Base-by-base conservation (phyloP, 1,140 invertebrate genomes). In the Drosophila busckii region DNA sequence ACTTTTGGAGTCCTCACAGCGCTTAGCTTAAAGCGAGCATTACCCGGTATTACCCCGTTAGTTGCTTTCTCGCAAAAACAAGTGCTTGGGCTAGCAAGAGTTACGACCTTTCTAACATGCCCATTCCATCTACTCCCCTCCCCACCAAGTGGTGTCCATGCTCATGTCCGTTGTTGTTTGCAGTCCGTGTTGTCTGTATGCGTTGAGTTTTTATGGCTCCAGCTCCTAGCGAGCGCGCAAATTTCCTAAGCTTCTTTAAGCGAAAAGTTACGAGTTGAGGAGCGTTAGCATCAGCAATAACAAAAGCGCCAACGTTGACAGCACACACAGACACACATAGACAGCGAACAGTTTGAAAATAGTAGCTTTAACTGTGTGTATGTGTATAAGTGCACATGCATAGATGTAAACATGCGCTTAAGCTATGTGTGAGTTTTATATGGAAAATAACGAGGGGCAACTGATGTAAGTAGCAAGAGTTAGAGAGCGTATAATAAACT, bases 11-110 rank as follows among this genome's bases (percentile, higher is more conserved):
- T 31, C 23, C 58, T 62, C 29, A 55, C 41, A 46, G 25, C 34
- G 45, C 44, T 70, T 65, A 76, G 60, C 71, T 61, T 54, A 67
- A 69, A 76, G 71, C 67, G 62, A 48, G 61, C 67, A 78, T 78
- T 78, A 78, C 73, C 67, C 58, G 67, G 62, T 65, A 78, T 78
- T 78, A 78, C 71, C 56, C 73, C 70, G 70, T 75, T 73, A 73
- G 44, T 68, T 68, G 56, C 31, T 35, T 49, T n/a, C n/a, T n/a
- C 23, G 53, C 13, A 45, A 54, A 54, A 54, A 68, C 60, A 64
- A 64, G 67, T 60, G 60, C 31, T 38, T 31, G 32, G 44, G n/a
- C n/a, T n/a, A 28, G 50, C 31, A 54, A 54, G 58, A 61, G 58
- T 41, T 48, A 61, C 50, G 34, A 35, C 17, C 31, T 12, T 17